Conservation (phyloP, 2,113 vertebrate species). For the Plotosus lineatus region DNA sequence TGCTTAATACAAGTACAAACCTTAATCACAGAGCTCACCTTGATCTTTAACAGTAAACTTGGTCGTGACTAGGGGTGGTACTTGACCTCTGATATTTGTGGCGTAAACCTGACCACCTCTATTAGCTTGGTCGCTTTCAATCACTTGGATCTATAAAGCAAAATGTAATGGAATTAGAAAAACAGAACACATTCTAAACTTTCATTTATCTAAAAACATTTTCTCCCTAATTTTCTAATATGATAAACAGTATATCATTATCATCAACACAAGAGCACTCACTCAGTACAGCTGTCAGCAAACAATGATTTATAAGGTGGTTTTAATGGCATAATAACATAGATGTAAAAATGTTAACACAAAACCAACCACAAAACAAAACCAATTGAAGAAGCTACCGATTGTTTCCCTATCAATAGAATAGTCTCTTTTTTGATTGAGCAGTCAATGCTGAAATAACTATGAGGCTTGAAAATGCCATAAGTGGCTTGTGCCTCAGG, state of each 20-base stretch:
- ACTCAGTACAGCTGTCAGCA: not conserved
- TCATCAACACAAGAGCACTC: not conserved
- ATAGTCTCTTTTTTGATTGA: not conserved
- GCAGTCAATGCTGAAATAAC: too few relatives aligned
- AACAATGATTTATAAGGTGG: not conserved
- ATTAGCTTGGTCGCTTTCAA: slow-evolving; percentile 81
- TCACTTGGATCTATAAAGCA: slow-evolving; percentile 86
- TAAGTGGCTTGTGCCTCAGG: not conserved
- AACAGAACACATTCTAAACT: not conserved
- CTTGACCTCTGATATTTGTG: slow-evolving; percentile 87
- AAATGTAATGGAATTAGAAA: not conserved
- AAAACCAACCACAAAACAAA: not conserved
- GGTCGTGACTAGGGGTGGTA: slow-evolving; percentile 93
- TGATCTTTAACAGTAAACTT: slow-evolving; percentile 88
- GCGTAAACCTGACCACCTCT: slow-evolving; percentile 79
- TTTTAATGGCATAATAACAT: not conserved
- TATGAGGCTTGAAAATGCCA: not conserved
- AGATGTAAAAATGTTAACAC: too few relatives aligned
- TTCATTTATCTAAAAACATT: not conserved
- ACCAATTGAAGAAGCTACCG: not conserved
- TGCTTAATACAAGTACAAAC: not conserved
- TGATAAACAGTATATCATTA: not conserved
- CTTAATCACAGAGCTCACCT: slow-evolving; percentile 72
- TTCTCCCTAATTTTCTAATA: not conserved
- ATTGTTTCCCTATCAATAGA: not conserved